Evolutionary conservation across 2,888 invertebrate genomes (phyloP).

Genomic region (Dysmachus trigonus): DNA sequence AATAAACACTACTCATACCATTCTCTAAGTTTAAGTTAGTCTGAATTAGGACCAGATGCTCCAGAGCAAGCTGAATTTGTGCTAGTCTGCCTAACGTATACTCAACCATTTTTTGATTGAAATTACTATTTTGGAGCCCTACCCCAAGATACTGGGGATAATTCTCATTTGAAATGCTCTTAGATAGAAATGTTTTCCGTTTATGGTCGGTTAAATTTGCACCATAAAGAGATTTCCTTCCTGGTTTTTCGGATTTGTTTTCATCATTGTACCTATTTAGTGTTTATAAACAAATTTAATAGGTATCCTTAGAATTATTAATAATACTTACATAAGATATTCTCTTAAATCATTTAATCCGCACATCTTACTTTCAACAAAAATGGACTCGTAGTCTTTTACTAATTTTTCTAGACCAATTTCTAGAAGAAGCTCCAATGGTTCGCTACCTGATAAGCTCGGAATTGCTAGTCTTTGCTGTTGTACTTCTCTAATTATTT

Average conservation of each 20-base stretch:
- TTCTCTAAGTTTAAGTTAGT: slow-evolving; percentile 60
- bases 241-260: slow-evolving; percentile 13
- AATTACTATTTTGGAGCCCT: slow-evolving; percentile 61
- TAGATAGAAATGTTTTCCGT: slow-evolving; percentile 57
- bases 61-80: slow-evolving; percentile 61
- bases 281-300: not conserved
- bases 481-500: slow-evolving; percentile 62
- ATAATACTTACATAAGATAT: not conserved
- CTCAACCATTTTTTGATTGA: slow-evolving; percentile 56
- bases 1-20: slow-evolving; percentile 51
- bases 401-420: slow-evolving; percentile 63
- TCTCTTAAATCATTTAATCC: slow-evolving; percentile 54
- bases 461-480: slow-evolving; percentile 64
- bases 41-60: slow-evolving; percentile 62
- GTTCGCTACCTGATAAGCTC: slow-evolving; percentile 61
- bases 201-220: slow-evolving; percentile 50
- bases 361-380: slow-evolving; percentile 61
- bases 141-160: slow-evolving; percentile 38
- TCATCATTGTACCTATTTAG: not conserved
- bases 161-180: slow-evolving; percentile 54
- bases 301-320: not conserved
- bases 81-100: slow-evolving; percentile 57
- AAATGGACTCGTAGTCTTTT: slow-evolving; percentile 63
- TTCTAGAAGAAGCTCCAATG: slow-evolving; percentile 63
- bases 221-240: slow-evolving; percentile 59